Conservation (phyloP, 2,888 invertebrate species). For the Drosophila mercatorum region DNA sequence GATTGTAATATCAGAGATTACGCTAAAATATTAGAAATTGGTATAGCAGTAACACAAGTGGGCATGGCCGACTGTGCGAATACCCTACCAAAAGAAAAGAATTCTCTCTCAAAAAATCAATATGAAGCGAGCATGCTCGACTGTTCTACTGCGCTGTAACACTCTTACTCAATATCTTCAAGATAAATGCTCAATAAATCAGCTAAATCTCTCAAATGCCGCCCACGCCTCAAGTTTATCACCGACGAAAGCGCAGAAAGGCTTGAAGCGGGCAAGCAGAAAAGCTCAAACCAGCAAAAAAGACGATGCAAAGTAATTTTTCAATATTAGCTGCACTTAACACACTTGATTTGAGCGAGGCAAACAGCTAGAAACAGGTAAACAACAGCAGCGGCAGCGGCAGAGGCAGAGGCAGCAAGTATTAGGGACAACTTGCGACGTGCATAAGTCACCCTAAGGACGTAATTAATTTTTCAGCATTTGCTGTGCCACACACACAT, state of each 20-base stretch:
- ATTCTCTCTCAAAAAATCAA: not conserved
- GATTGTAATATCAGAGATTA: not conserved
- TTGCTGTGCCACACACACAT: constrained; percentile 49
- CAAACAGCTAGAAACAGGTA: constrained; percentile 38
- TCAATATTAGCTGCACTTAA: constrained; percentile 75
- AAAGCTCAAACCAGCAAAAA: constrained; percentile 8
- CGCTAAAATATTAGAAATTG: no score
- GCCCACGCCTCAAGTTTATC: not conserved
- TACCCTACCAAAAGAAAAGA: no score
- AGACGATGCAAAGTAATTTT: constrained; percentile 65
- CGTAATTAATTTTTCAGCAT: constrained; percentile 84
- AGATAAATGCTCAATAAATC: not conserved
- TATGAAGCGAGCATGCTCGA: not conserved
- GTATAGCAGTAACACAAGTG: not conserved
- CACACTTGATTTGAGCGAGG: constrained; percentile 74
- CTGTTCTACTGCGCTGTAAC: not conserved
- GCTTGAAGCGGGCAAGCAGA: not conserved
- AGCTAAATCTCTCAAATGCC: not conserved
- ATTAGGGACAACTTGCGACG: constrained; percentile 36
- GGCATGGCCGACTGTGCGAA: not conserved
- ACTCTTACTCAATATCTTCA: no score
- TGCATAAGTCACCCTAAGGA: constrained; percentile 81
- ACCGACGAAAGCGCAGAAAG: not conserved
- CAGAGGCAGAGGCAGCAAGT: constrained; percentile 20
- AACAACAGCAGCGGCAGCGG: constrained; percentile 21